A percentile compares a stretch with the other conserved stretches of the same genome.
phyloP scores from a whole-genome alignment of 2,888 invertebrate genomes.

The Callosobruchus maculatus region DNA sequence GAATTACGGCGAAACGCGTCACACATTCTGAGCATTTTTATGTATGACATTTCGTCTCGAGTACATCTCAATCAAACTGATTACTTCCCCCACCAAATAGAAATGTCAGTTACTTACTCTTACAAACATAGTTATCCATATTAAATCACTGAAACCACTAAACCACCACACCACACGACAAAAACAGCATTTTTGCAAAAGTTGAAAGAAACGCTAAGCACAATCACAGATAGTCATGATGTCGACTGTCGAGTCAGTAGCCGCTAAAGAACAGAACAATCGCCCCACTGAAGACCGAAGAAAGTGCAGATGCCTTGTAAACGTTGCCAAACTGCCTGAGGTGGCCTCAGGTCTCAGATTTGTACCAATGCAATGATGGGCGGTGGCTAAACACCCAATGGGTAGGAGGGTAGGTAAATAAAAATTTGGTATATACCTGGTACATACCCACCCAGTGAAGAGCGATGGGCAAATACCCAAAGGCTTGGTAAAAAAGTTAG shows the following conservation, averaged over 20 bases:
- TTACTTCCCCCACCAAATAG: neutral
- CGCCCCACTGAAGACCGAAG: neutral
- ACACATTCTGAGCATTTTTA: too few species aligned
- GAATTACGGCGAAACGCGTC: too few species aligned
- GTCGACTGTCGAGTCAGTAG: neutral
- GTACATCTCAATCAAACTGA: neutral
- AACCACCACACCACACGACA: conserved; percentile 6
- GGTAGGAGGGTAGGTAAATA: too few species aligned
- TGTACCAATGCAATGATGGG: neutral
- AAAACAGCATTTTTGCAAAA: conserved; percentile 5
- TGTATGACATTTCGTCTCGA: too few species aligned
- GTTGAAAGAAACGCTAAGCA: conserved; percentile 8
- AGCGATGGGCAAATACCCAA: too few species aligned
- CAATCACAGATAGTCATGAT: conserved; percentile 7
- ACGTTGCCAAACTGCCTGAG: neutral
- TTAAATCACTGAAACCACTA: conserved; percentile 13
- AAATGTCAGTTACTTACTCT: conserved; percentile 13
- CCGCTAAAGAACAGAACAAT: conserved; percentile 3
- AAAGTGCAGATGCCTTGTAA: conserved; percentile 10
- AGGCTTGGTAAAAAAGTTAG: too few species aligned
- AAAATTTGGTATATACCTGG: too few species aligned
- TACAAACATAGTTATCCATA: conserved; percentile 20
- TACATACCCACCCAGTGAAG: too few species aligned
- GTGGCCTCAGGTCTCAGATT: neutral
- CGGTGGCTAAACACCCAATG: too few species aligned